These are phyloP conservation scores for Metopia argyrocephala DNA, from an alignment of 2,888 invertebrate species.

Conservation along the genomic window DNA sequence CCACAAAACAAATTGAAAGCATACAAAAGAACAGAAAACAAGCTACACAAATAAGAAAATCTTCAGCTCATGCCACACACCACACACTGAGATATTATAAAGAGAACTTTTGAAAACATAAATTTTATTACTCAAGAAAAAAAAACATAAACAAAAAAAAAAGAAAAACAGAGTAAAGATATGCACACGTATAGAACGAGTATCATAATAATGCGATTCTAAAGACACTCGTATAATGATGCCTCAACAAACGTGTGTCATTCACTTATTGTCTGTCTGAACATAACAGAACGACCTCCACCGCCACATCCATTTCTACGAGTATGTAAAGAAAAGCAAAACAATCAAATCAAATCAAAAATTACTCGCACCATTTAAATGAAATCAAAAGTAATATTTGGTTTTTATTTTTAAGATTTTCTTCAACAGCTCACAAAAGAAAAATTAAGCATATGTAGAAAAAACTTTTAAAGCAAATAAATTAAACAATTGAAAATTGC, in stretches of 20 bases:
- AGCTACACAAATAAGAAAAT: neutral
- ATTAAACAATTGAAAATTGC: neutral
- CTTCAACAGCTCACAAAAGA: no score
- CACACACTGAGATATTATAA: slow-evolving; percentile 59
- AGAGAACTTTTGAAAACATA: slow-evolving; percentile 28
- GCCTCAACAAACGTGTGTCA: neutral
- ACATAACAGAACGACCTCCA: slow-evolving; percentile 47
- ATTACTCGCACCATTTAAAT: neutral
- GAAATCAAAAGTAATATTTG: neutral
- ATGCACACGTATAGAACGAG: no score
- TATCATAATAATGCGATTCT: no score
- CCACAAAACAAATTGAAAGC: neutral
- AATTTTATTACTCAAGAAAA: slow-evolving; percentile 58
- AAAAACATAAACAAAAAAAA: neutral
- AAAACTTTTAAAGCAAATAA: no score
- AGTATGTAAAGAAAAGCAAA: neutral
- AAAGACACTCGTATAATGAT: no score
- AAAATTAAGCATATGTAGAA: no score
- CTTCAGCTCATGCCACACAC: neutral
- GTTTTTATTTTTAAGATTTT: no score
- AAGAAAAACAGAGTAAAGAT: neutral
- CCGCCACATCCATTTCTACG: neutral
- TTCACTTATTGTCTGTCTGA: slow-evolving; percentile 33
- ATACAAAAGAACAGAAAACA: neutral
- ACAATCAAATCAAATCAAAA: neutral